These are phyloP conservation scores for Drosophila orosa DNA, from an alignment of 1,140 invertebrate species.

Conservation along the genomic window DNA sequence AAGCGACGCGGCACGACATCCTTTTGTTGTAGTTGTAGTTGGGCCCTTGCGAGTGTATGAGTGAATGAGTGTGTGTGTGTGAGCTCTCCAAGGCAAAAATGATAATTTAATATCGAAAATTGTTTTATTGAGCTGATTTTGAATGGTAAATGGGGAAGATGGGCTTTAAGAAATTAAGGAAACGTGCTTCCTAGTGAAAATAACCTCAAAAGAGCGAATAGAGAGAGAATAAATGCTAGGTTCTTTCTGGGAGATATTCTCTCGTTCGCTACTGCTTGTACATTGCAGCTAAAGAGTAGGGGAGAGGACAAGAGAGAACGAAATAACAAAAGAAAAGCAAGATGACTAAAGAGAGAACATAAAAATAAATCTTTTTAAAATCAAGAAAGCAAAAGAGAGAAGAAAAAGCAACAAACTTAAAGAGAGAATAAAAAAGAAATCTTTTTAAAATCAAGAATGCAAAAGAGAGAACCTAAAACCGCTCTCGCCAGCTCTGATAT, in stretches of 20 bases:
- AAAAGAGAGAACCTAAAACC: background rate
- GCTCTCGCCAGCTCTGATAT: background rate
- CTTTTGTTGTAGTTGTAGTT: constrained; percentile 67
- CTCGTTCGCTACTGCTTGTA: background rate
- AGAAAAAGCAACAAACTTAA: background rate
- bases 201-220: background rate
- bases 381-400: background rate
- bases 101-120: constrained; percentile 82
- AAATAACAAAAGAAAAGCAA: too few species aligned
- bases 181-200: background rate
- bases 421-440: background rate
- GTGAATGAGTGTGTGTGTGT: constrained; percentile 10
- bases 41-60: background rate
- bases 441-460: background rate
- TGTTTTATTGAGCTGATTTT: constrained; percentile 77
- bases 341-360: too few species aligned
- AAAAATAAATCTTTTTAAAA: background rate
- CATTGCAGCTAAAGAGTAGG: background rate
- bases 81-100: constrained; percentile 40
- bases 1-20: constrained; percentile 78
- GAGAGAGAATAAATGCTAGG: background rate
- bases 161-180: constrained; percentile 2
- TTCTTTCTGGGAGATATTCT: background rate
- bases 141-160: background rate
- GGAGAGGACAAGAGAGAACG: background rate